Conservation (phyloP, 1,140 invertebrate genomes). For the Ceratosolen solmsi region DNA sequence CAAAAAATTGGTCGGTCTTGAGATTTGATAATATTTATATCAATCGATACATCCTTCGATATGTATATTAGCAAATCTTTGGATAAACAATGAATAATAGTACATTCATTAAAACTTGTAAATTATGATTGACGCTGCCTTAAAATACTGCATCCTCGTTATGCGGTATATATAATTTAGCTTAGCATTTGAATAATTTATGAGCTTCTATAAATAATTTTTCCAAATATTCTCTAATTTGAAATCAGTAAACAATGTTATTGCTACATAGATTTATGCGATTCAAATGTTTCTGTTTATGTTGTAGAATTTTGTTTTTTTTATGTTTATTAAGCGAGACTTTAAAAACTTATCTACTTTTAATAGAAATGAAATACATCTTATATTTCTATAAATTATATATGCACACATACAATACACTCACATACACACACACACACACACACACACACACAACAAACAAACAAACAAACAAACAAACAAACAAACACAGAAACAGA, state of each 20-base stretch:
- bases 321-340: conserved; percentile 17
- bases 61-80: conserved; percentile 10
- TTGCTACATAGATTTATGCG: conserved; percentile 10
- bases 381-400: conserved; percentile 30
- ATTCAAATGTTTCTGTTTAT: conserved; percentile 19
- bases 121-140: conserved; percentile 46
- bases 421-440: too few relatives aligned
- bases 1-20: background rate
- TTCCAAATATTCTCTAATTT: conserved; percentile 33
- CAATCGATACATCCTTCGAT: too few relatives aligned
- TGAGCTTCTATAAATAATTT: conserved; percentile 34
- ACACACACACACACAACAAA: too few relatives aligned
- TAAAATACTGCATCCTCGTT: conserved; percentile 17
- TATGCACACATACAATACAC: conserved; percentile 13
- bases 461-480: too few relatives aligned
- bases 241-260: conserved; percentile 19
- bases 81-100: background rate
- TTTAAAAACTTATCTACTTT: too few relatives aligned
- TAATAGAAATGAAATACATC: conserved; percentile 6
- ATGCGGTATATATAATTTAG: conserved; percentile 36
- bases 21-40: conserved; percentile 7
- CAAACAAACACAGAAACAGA: too few relatives aligned
- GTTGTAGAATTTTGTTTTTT: conserved; percentile 12
- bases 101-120: conserved; percentile 28
- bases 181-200: conserved; percentile 37